Evolutionary conservation across 2,888 invertebrate species (phyloP).

Genomic region (Myathropa florea): DNA sequence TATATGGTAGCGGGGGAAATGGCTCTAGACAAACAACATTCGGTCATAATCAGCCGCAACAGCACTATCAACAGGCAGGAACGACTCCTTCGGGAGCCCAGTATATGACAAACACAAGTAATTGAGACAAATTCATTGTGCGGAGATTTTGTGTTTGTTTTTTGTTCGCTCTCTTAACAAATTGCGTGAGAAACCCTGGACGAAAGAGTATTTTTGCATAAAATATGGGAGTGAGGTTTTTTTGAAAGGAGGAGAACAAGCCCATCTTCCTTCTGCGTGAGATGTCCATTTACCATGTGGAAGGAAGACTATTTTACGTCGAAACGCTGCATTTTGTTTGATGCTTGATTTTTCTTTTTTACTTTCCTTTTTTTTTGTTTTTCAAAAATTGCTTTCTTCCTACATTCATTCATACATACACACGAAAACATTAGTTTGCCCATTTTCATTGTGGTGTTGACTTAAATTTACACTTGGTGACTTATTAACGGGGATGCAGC

Average conservation of each 20-base stretch:
- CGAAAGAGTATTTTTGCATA: constrained; percentile 32
- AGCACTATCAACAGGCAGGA: constrained; percentile 52
- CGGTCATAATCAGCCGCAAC: constrained; percentile 49
- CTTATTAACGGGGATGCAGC: no score
- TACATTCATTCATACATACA: constrained; percentile 69
- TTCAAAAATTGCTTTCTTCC: constrained; percentile 65
- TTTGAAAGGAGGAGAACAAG: constrained; percentile 37
- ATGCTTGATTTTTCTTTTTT: constrained; percentile 48
- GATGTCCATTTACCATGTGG: constrained; percentile 33
- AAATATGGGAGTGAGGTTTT: background rate
- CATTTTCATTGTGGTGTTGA: background rate
- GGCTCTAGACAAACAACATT: constrained; percentile 65
- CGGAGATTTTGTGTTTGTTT: constrained; percentile 57
- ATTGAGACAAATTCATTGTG: constrained; percentile 56
- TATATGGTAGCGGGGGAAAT: constrained; percentile 71
- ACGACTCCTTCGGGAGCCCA: constrained; percentile 54
- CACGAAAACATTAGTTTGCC: background rate
- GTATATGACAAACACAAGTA: constrained; percentile 73
- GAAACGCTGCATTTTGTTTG: constrained; percentile 72
- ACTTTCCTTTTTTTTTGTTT: constrained; percentile 18
- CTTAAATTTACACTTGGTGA: background rate
- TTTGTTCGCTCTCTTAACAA: constrained; percentile 50
- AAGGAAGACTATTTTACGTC: constrained; percentile 60
- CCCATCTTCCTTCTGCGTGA: constrained; percentile 57
- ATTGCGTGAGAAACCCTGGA: constrained; percentile 37